A percentile compares a stretch with the other conserved stretches of the same genome.
Conservation (phyloP, 1,140 invertebrate genomes). For the Drusus annulatus region DNA sequence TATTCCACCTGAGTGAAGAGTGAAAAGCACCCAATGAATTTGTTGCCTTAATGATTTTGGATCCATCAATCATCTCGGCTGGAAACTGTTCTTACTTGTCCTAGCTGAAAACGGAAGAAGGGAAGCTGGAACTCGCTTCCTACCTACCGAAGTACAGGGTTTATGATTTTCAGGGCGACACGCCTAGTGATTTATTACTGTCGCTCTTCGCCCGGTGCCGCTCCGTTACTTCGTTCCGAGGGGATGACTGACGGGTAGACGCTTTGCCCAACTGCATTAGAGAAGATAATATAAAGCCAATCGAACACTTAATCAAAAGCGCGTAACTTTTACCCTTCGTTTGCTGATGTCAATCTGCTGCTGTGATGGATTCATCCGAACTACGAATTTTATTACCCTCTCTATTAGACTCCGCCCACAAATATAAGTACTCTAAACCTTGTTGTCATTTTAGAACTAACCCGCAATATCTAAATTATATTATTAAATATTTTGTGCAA, state of each 20-base stretch:
- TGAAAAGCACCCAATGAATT: conserved; percentile 41
- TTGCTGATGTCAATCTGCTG: too few relatives aligned
- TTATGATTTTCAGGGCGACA: conserved; percentile 29
- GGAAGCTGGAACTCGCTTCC: too few relatives aligned
- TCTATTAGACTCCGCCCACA: too few relatives aligned
- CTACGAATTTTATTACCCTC: too few relatives aligned
- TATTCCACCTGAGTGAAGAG: conserved; percentile 21
- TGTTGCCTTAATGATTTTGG: conserved; percentile 26
- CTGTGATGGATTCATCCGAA: too few relatives aligned
- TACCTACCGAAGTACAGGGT: background rate
- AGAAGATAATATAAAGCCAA: too few relatives aligned
- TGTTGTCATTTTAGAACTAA: too few relatives aligned
- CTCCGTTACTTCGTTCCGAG: conserved; percentile 13
- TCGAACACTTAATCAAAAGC: too few relatives aligned
- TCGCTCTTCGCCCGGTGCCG: background rate
- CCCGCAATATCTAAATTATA: too few relatives aligned
- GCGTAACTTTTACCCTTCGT: too few relatives aligned
- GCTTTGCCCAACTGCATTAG: conserved; percentile 27
- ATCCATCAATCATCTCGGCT: conserved; percentile 39
- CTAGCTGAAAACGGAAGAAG: background rate
- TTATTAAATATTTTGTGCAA: too few relatives aligned
- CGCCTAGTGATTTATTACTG: conserved; percentile 38
- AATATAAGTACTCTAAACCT: too few relatives aligned
- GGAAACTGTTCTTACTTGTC: conserved; percentile 12
- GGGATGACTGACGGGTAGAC: conserved; percentile 29